Evolutionary conservation across 1,140 invertebrate genomes (phyloP).

Genomic region (Bicyclus anynana): DNA sequence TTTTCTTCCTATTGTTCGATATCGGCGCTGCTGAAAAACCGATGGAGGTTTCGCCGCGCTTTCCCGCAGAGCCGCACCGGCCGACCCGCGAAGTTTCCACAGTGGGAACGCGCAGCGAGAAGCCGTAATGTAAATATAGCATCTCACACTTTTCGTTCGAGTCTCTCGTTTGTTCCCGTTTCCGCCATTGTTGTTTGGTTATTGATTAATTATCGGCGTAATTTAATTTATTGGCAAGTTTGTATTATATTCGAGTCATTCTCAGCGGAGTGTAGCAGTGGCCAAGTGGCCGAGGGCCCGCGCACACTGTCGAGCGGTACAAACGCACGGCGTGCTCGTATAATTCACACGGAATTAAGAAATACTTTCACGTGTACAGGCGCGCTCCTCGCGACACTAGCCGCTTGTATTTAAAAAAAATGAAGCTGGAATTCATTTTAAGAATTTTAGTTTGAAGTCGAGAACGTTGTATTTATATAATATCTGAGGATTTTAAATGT

Average conservation of each 20-base stretch:
- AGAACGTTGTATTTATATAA: not conserved
- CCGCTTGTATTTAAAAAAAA: not conserved
- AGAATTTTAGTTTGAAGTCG: not conserved
- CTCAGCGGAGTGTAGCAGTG: not conserved
- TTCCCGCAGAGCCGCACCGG: constrained; percentile 38
- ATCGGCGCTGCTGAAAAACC: constrained; percentile 44
- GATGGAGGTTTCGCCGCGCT: constrained; percentile 47
- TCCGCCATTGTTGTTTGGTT: not conserved
- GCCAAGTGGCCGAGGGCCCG: not conserved
- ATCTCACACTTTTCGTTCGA: not conserved
- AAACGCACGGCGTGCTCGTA: constrained; percentile 20
- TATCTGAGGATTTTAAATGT: not conserved
- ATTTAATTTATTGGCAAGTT: too few species aligned
- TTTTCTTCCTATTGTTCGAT: constrained; percentile 70
- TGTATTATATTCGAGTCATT: too few species aligned
- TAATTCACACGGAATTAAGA: constrained; percentile 25
- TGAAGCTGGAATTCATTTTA: not conserved
- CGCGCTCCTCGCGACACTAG: not conserved
- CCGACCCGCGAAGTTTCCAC: constrained; percentile 22
- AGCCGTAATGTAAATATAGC: not conserved
- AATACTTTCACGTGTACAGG: constrained; percentile 20
- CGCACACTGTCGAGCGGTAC: constrained; percentile 21
- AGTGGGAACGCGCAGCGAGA: constrained; percentile 1
- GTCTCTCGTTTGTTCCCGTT: not conserved
- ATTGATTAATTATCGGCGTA: not conserved